Base-by-base conservation (phyloP, 2,113 vertebrate species). In the Cisticola juncidis region DNA sequence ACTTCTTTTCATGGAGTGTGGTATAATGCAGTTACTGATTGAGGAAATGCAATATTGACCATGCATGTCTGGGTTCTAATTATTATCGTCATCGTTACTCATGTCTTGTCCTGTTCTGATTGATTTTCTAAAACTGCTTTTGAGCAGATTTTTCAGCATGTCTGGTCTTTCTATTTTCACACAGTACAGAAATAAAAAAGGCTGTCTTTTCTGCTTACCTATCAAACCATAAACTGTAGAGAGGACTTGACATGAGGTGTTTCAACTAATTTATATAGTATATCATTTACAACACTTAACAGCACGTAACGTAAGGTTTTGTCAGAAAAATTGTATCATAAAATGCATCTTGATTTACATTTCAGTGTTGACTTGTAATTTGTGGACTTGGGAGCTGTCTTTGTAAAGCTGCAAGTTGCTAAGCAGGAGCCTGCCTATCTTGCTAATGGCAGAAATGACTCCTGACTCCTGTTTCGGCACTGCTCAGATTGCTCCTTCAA, bases 321-420 rank as follows among this genome's bases (percentile, higher is more conserved):
- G 68, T 80, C 76, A 90, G 82, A 69, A 88, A 93, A 94, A 92
- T 73, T 51, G 44, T 78, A n/a, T 51, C 13, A 66, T 92, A 90
- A 93, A 61, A 36, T 50, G 15, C 21, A 45, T 64, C 18, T 81
- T 0, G 0, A 57, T 66, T 88, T 95, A 50, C 53, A 62, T 83
- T 92, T 80, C 31, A 36, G 28, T 54, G 45, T 90, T 73, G 38
- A 56, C 38, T 80, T 94, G 54, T 95, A 70, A 90, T 94, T 78
- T 86, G 82, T 40, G 76, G 82, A 44, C 90, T 62, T 73, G 45
- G 26, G 64, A 94, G 54, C 72, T 77, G 74, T 57, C 58, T 82
- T 62, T 8, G 9, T 70, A 65, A 72, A 86, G 51, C 76, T 92
- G 42, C 7, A 51, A 68, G 56, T 9, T 56, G 60, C 50, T 84